Base-by-base conservation (phyloP, 2,797 vertebrate species). In the Falco berigora region DNA sequence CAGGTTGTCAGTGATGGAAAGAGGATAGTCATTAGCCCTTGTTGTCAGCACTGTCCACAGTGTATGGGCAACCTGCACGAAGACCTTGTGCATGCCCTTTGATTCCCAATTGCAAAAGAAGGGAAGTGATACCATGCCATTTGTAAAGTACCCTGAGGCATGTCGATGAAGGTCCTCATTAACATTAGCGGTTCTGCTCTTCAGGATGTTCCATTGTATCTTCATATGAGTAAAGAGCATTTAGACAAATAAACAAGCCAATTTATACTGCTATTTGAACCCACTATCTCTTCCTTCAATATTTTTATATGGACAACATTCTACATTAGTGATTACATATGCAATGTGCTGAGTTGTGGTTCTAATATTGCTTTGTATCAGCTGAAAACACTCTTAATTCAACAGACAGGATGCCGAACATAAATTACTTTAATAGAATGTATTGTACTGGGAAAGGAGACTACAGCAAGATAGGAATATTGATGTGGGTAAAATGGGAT, bases 401-500 rank as follows among this genome's bases (percentile, higher is more conserved):
- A 68, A 94, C 81, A 92, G 49, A 58, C 27, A 50, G 20, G 18
- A 34, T 47, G 42, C 7, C 4, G 10, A 89, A 86, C 36, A 68
- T 83, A 82, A 86, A 90, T 86, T 81, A 91, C 84, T 92, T 86
- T 94, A 64, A 66, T 86, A 49, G 24, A 77, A 58, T 44, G 14
- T 44, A 63, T 91, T 94, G 64, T 86, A 12, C 46, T 86, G 87
- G 67, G 91, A 80, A 74, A 71, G 72, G 28, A 91, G 47, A 71
- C 53, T 62, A 52, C 30, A 82, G 9, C 27, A 49, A 58, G 32
- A 52, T 80, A 90, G 50, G 62, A 92, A 94, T 95, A 91, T 46
- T 95, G 92, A 94, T 88, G 62, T 68, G 32, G 3, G 3, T 36
- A 81, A 97, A 95, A 96, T 94, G 62, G 91, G 86, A 92, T 73